phyloP scores from a whole-genome alignment of 2,113 vertebrate genomes.

The Mesocricetus auratus region DNA sequence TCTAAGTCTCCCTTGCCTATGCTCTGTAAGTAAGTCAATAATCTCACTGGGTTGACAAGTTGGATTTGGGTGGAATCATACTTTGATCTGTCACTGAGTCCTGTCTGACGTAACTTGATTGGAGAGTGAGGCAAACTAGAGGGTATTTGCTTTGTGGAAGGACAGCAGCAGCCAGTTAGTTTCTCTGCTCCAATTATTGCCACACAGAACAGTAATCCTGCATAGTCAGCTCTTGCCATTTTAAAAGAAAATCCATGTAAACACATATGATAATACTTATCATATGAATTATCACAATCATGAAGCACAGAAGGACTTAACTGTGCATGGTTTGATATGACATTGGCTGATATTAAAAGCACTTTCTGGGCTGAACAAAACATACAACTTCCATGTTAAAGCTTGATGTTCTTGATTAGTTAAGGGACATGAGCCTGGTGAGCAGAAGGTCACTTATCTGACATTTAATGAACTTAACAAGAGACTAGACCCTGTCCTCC shows the following conservation, averaged over 20 bases:
- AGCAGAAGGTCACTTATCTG: constrained; percentile 17
- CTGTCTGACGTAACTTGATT: neutral
- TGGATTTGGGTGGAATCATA: neutral
- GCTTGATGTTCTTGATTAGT: neutral
- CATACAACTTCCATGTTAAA: neutral
- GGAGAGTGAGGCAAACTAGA: neutral
- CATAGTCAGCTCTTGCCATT: neutral
- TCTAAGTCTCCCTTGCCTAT: neutral
- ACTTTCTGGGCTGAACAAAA: neutral
- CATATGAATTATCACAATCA: neutral
- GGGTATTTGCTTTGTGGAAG: neutral
- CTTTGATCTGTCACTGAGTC: neutral
- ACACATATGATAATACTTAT: too few species aligned
- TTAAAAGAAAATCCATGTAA: constrained; percentile 24
- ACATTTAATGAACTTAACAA: neutral
- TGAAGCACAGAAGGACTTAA: neutral
- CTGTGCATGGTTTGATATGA: constrained; percentile 28
- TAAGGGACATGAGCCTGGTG: neutral
- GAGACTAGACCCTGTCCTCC: neutral
- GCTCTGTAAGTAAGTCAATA: neutral
- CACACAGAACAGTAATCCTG: neutral
- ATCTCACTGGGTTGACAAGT: neutral
- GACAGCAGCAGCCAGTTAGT: neutral
- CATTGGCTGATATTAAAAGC: constrained; percentile 20
- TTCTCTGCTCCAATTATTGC: neutral